Evolutionary conservation across 2,888 invertebrate species (phyloP), one percentile per base, ranked within the genome.

Genomic region (Capitulum mitella): DNA sequence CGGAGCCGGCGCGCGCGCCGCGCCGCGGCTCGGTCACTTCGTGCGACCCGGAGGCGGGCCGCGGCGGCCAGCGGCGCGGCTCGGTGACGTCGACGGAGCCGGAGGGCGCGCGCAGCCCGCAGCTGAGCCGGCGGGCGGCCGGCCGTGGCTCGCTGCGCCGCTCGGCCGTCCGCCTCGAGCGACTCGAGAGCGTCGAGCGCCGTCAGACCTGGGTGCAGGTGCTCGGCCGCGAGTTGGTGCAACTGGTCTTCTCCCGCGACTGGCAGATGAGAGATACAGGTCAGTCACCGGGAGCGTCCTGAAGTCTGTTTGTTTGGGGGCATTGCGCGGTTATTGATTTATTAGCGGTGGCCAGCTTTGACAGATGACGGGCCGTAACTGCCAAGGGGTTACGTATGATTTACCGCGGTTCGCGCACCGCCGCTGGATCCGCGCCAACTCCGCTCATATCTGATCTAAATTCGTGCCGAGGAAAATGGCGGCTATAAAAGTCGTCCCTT

Each of bases 241-340:
- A 84, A 22, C 86, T 86, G 80, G 83, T 87, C 75, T 85, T 86
- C 82, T 85, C 86, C 16, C 83, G 85, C 70, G 86, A 86, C 82
- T 87, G 87, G 87, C 82, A 80, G 32, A 80, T 81, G 29, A 80
- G 82, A 74, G 82, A 82, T 74, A 80, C 81, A 12, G 80, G 81
- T 46, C 26, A 37, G 70, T 78, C 80, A 5, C 58, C n/a, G n/a
- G n/a, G n/a, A n/a, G n/a, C n/a, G n/a, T n/a, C n/a, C n/a, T n/a
- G n/a, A n/a, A n/a, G n/a, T n/a, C n/a, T n/a, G n/a, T n/a, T n/a
- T n/a, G n/a, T n/a, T n/a, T n/a, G n/a, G n/a, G n/a, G n/a, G n/a
- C n/a, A n/a, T n/a, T n/a, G n/a, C n/a, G n/a, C n/a, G n/a, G n/a
- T n/a, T n/a, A n/a, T n/a, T n/a, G n/a, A n/a, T n/a, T n/a, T n/a